Evolutionary conservation across 2,888 invertebrate species (phyloP).

Genomic region (Protodeltote pygarga): DNA sequence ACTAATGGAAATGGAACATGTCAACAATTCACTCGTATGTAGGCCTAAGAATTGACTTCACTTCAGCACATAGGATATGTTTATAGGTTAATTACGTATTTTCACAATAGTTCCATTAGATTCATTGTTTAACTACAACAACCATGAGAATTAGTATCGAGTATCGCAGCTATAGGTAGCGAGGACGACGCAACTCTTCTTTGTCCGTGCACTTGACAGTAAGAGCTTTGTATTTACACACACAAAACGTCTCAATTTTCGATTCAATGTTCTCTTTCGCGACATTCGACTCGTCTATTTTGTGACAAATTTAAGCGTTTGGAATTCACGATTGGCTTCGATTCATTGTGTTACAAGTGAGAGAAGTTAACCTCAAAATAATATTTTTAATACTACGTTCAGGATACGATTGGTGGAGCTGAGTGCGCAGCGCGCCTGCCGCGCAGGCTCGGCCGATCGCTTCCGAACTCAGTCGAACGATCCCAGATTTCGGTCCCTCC

Average conservation of each 20-base stretch:
- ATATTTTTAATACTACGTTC: constrained; percentile 82
- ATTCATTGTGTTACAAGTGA: constrained; percentile 68
- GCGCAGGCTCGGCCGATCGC: constrained; percentile 71
- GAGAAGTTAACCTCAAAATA: constrained; percentile 84
- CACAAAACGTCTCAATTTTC: constrained; percentile 84
- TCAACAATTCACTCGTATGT: constrained; percentile 68
- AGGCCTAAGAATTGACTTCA: constrained; percentile 80
- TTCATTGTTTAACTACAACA: constrained; percentile 62
- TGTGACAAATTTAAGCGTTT: constrained; percentile 59
- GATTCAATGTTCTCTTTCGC: constrained; percentile 80
- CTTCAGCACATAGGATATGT: constrained; percentile 74
- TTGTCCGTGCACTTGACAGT: constrained; percentile 86
- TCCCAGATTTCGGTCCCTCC: constrained; percentile 47
- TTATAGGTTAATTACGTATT: constrained; percentile 59
- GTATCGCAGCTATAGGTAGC: constrained; percentile 64
- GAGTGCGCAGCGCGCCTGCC: constrained; percentile 64
- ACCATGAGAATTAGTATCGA: constrained; percentile 66
- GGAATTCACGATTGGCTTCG: constrained; percentile 59
- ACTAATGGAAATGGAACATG: constrained; percentile 60
- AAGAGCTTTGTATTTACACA: constrained; percentile 86
- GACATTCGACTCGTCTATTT: constrained; percentile 80
- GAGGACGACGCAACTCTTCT: constrained; percentile 74
- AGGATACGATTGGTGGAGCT: constrained; percentile 77
- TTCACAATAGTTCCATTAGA: constrained; percentile 65
- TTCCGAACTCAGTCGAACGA: constrained; percentile 63